Conservation (phyloP, 2,888 invertebrate genomes). For the Ramazzottius varieornatus region DNA sequence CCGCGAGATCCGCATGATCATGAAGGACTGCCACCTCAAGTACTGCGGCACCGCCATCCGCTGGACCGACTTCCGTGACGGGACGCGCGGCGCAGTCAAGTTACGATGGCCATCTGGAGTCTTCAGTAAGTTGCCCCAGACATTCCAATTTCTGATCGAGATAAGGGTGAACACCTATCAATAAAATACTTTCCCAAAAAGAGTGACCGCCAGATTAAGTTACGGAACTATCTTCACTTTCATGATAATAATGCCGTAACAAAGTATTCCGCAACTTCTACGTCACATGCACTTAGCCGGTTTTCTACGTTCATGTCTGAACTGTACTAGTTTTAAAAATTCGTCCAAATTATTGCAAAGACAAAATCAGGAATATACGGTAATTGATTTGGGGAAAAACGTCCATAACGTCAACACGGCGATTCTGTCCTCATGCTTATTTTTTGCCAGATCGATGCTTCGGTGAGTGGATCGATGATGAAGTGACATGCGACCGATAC, state of each 20-base stretch:
- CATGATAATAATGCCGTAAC: too few relatives aligned
- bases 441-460: constrained; percentile 14
- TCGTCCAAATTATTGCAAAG: too few relatives aligned
- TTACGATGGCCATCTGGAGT: constrained; percentile 22
- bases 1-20: constrained; percentile 10
- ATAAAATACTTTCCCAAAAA: not conserved
- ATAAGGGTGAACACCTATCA: not conserved
- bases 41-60: constrained; percentile 16
- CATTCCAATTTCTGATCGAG: constrained; percentile 4
- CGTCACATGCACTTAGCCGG: too few relatives aligned
- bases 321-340: too few relatives aligned
- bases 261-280: too few relatives aligned
- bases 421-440: too few relatives aligned
- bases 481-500: constrained; percentile 18
- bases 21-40: constrained; percentile 3
- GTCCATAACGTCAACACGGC: too few relatives aligned
- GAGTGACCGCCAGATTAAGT: too few relatives aligned
- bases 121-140: constrained; percentile 8
- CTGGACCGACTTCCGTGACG: constrained; percentile 23
- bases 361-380: too few relatives aligned
- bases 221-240: too few relatives aligned
- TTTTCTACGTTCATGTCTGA: too few relatives aligned
- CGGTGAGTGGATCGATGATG: constrained; percentile 12
- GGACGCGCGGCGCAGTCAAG: constrained; percentile 20
- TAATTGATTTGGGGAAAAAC: too few relatives aligned